These are phyloP conservation scores for Peromyscus nudipes DNA, from an alignment of 2,797 vertebrate species.

Conservation along the genomic window DNA sequence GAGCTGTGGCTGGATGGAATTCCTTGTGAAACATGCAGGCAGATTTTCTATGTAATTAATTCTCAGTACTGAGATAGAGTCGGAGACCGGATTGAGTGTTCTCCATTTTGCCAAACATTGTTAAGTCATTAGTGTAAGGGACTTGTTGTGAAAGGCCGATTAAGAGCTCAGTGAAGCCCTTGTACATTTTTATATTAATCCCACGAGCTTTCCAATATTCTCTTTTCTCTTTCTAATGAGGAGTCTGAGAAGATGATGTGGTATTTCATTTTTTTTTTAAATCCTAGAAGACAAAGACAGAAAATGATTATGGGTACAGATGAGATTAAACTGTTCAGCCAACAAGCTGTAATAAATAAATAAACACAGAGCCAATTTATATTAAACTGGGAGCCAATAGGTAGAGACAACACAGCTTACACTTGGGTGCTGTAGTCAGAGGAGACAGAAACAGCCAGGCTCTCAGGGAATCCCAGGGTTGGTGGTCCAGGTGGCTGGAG, in stretches of 20 bases:
- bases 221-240: conserved; percentile 65
- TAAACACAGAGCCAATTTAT: conserved; percentile 63
- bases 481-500: not conserved
- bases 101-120: conserved; percentile 62
- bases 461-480: not conserved
- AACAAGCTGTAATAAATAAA: conserved; percentile 66
- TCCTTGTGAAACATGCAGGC: conserved; percentile 25
- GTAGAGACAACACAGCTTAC: not conserved
- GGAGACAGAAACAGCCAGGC: conserved; percentile 3
- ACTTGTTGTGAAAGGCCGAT: conserved; percentile 61
- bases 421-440: not conserved
- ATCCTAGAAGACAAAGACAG: conserved; percentile 63
- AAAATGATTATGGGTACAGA: conserved; percentile 57
- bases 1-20: conserved; percentile 6
- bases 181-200: conserved; percentile 43
- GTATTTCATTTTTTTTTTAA: conserved; percentile 63
- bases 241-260: conserved; percentile 61
- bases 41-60: conserved; percentile 69
- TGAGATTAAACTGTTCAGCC: conserved; percentile 62
- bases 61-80: conserved; percentile 59
- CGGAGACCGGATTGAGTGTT: conserved; percentile 60
- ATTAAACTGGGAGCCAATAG: conserved; percentile 52
- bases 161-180: conserved; percentile 72
- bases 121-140: conserved; percentile 74
- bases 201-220: conserved; percentile 47